Evolutionary conservation across 1,140 invertebrate species (phyloP).

Genomic region (Helicoverpa armigera): DNA sequence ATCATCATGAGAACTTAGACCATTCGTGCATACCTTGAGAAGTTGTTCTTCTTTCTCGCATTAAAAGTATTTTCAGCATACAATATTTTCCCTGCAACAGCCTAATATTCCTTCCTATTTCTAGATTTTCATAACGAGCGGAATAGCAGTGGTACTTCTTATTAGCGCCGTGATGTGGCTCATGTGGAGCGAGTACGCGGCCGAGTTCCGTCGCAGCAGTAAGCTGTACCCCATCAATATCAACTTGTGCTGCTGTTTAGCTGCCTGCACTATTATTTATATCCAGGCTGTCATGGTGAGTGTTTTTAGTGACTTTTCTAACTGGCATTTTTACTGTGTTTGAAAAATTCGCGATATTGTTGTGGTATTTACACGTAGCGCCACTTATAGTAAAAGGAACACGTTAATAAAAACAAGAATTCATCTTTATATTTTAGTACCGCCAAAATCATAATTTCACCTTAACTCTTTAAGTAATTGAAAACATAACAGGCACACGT

Average conservation of each 20-base stretch:
- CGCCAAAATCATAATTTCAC: neutral
- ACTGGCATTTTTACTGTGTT: too few species aligned
- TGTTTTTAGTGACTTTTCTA: neutral
- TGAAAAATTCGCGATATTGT: neutral
- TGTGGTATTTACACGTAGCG: neutral
- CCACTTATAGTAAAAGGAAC: too few species aligned
- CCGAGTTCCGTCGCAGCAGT: conserved; percentile 76
- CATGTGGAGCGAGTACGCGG: conserved; percentile 74
- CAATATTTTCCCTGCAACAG: conserved; percentile 29
- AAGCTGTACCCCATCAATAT: conserved; percentile 84
- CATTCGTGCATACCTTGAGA: too few species aligned
- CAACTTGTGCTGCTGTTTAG: conserved; percentile 80
- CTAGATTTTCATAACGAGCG: conserved; percentile 78
- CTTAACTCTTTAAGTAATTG: too few species aligned
- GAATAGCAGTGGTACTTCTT: conserved; percentile 68
- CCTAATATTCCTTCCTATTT: too few species aligned
- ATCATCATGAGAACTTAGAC: too few species aligned
- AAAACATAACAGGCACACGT: neutral
- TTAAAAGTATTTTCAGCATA: neutral
- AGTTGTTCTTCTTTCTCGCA: too few species aligned
- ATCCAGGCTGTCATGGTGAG: conserved; percentile 82
- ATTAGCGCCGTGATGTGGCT: conserved; percentile 70
- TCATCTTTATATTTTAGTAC: too few species aligned
- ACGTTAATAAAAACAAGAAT: too few species aligned
- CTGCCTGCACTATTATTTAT: conserved; percentile 79